These are phyloP conservation scores for Ceratosolen fusciceps DNA, from an alignment of 1,140 invertebrate genomes.

Conservation along the genomic window DNA sequence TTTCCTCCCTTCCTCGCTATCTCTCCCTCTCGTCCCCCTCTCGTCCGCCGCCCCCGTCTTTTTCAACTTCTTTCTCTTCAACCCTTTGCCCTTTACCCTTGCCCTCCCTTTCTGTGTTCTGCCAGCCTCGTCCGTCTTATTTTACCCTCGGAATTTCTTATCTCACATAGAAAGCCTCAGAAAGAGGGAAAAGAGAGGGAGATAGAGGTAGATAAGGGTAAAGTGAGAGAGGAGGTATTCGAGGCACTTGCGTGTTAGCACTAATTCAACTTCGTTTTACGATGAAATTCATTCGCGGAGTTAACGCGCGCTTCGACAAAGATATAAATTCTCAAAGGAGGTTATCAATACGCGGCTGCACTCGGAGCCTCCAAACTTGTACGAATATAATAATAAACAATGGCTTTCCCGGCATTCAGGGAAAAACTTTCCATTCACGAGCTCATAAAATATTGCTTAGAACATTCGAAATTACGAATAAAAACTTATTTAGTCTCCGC, in stretches of 20 bases:
- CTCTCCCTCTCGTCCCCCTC: too few species aligned
- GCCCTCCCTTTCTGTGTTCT: not conserved
- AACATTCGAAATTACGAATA: not conserved
- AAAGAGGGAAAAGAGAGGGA: too few species aligned
- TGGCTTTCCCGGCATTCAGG: too few species aligned
- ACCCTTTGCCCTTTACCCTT: too few species aligned
- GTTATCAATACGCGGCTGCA: not conserved
- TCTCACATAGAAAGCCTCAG: not conserved
- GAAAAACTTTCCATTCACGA: not conserved
- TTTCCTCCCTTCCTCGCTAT: not conserved
- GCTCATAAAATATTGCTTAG: not conserved
- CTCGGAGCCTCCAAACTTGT: too few species aligned
- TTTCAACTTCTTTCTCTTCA: too few species aligned
- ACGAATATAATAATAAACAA: too few species aligned
- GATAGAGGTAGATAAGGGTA: too few species aligned
- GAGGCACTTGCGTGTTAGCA: not conserved
- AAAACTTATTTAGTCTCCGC: too few species aligned
- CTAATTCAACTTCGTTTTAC: slow-evolving; percentile 40
- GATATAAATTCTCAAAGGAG: slow-evolving; percentile 27
- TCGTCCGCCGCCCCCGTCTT: too few species aligned
- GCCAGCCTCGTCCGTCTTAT: not conserved
- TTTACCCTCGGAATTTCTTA: not conserved
- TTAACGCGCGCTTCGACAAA: slow-evolving; percentile 22
- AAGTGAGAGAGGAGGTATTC: too few species aligned
- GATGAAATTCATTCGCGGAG: slow-evolving; percentile 20